A percentile compares a stretch with the other conserved stretches of the same genome.
Evolutionary conservation across 2,797 vertebrate species (phyloP).

Genomic region (Oreochromis mossambicus): DNA sequence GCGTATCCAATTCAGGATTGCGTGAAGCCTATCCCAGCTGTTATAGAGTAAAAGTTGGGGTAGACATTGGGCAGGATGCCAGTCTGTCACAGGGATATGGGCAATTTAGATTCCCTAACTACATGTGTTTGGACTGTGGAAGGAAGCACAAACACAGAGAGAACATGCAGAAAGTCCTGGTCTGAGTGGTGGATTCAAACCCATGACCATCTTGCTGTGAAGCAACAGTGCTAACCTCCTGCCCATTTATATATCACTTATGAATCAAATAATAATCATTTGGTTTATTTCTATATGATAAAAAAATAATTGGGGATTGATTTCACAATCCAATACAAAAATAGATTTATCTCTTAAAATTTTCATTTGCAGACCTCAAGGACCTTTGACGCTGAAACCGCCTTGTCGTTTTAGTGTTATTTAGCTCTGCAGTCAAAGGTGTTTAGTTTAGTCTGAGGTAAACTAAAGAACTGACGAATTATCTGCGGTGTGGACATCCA

Average conservation of each 20-base stretch:
- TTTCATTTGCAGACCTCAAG: background rate
- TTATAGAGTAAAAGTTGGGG: background rate
- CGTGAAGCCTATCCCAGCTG: background rate
- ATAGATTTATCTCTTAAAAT: background rate
- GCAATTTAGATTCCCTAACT: background rate
- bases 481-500: background rate
- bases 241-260: background rate
- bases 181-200: background rate
- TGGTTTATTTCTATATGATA: background rate
- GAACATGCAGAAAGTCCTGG: background rate
- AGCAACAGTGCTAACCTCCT: background rate
- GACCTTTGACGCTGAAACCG: background rate
- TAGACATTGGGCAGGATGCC: background rate
- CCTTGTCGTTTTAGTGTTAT: background rate
- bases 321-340: background rate
- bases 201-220: background rate
- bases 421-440: background rate
- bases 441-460: background rate
- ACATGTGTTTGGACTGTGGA: background rate
- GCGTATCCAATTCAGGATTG: background rate
- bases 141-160: background rate
- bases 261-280: background rate
- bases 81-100: background rate
- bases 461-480: background rate
- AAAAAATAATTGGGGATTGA: background rate